Evolutionary conservation across 53 echinoderm and acorn worm genomes (phyloP).

Genomic region (Zoroaster sp.): DNA sequence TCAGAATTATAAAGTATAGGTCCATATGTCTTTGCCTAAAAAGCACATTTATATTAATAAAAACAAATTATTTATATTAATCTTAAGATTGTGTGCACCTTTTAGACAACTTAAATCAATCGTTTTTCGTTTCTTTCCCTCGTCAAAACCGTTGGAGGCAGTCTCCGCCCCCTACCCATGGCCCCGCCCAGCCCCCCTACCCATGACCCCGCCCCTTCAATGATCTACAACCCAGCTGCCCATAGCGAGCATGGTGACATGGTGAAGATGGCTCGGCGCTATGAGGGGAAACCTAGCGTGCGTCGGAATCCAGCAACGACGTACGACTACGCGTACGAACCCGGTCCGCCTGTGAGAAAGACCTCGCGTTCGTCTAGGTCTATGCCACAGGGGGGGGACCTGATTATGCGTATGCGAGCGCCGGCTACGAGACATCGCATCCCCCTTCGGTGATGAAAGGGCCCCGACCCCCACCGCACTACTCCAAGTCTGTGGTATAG

Average conservation of each 20-base stretch:
- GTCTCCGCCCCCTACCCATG: too few relatives aligned
- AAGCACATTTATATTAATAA: too few relatives aligned
- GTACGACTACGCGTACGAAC: constrained; percentile 15
- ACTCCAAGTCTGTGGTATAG: not conserved
- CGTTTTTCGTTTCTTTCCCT: too few relatives aligned
- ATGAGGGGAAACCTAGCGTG: not conserved
- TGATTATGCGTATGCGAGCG: not conserved
- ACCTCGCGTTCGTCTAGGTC: not conserved
- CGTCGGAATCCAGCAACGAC: not conserved
- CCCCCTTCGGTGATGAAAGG: not conserved
- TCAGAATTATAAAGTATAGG: too few relatives aligned
- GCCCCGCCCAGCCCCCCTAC: not conserved
- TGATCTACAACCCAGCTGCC: not conserved
- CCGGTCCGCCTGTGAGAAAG: not conserved
- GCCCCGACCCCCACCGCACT: not conserved
- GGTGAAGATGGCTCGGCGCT: not conserved
- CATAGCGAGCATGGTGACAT: not conserved
- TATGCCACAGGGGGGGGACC: not conserved
- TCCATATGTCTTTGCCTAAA: too few relatives aligned
- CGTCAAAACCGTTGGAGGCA: not conserved
- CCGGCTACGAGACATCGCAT: not conserved
- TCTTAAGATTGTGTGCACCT: too few relatives aligned
- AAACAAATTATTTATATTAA: too few relatives aligned
- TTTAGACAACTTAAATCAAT: too few relatives aligned
- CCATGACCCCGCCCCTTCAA: not conserved